Evolutionary conservation across 2,888 invertebrate species (phyloP), one percentile per base, ranked within the genome.

Genomic region (Tetramorium bicarinatum): DNA sequence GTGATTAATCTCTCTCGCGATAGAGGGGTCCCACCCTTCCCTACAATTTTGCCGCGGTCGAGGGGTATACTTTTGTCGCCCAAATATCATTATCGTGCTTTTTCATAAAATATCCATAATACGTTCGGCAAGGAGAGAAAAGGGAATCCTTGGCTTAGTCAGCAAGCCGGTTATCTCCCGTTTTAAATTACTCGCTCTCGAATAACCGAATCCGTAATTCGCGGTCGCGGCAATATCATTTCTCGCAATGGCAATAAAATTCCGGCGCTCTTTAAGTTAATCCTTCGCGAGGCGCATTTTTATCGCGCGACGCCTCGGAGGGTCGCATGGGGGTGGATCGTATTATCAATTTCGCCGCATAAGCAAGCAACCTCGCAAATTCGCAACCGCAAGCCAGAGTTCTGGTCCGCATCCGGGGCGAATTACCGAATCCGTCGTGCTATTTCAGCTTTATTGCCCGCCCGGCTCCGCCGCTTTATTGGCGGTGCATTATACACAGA

Each of bases 321-420:
- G 47, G 21, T 52, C 47, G 18, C 15, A 34, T 11, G 21, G 41
- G 41, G n/a, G 13, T 41, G 34, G 67, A 44, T 7, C 18, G 38
- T 47, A 71, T 71, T 79, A 79, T 80, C 59, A 80, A 80, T 80
- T 80, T 80, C 47, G 79, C 59, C 21, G 59, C 13, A 61, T 80
- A 71, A 80, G 71, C 59, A 59, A 79, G 41, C 56, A 9, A 29
- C 44, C 44, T 75, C 75, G 49, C 21, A 21, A 62, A 75, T 62
- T 62, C 18, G 15, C 25, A 41, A 34, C 38, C 18, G 41, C 18
- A 25, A 15, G 41, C 41, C 52, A 25, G 15, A 25, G 15, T 21
- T 8, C 11, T 15, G 61, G 29, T 8, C 21, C 8, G 34, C 15
- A 47, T 21, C 9, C 29, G 41, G 9, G n/a, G 15, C 41, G 66